These are phyloP conservation scores for Heteromormyrus szaboi DNA, from an alignment of 2,797 vertebrate genomes.

Conservation along the genomic window DNA sequence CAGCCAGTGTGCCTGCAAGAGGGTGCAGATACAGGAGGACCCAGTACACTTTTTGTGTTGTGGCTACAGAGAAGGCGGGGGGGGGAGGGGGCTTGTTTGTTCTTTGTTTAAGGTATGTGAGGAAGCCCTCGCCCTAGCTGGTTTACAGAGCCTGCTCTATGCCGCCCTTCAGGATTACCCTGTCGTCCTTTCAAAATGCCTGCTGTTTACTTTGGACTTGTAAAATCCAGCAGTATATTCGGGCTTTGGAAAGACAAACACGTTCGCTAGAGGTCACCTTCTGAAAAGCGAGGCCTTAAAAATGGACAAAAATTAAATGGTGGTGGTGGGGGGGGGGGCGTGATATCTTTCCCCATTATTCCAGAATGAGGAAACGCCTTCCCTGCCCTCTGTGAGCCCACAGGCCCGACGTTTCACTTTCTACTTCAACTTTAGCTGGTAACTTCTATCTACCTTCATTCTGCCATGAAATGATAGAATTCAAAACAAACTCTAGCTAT, in stretches of 20 bases:
- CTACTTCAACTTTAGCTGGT: neutral
- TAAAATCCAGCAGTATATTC: conserved; percentile 11
- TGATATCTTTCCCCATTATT: neutral
- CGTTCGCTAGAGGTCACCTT: neutral
- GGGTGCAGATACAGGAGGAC: neutral
- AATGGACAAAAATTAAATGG: neutral
- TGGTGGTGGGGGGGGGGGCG: neutral
- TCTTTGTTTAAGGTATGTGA: neutral
- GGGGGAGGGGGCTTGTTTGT: neutral
- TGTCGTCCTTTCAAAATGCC: conserved; percentile 4
- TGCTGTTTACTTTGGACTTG: conserved; percentile 17
- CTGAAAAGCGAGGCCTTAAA: conserved; percentile 18
- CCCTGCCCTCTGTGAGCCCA: neutral
- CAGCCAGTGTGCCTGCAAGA: neutral
- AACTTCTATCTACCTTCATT: neutral
- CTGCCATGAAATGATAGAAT: neutral
- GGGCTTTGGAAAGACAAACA: conserved; percentile 29
- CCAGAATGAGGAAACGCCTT: neutral
- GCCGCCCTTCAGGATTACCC: neutral
- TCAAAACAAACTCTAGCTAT: neutral
- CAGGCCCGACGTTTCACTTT: neutral
- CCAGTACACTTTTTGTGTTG: neutral
- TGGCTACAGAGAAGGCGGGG: neutral
- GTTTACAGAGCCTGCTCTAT: neutral
- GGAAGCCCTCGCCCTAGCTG: neutral